These are phyloP conservation scores for Tinamus major DNA, from an alignment of 2,797 vertebrate species.

Conservation along the genomic window DNA sequence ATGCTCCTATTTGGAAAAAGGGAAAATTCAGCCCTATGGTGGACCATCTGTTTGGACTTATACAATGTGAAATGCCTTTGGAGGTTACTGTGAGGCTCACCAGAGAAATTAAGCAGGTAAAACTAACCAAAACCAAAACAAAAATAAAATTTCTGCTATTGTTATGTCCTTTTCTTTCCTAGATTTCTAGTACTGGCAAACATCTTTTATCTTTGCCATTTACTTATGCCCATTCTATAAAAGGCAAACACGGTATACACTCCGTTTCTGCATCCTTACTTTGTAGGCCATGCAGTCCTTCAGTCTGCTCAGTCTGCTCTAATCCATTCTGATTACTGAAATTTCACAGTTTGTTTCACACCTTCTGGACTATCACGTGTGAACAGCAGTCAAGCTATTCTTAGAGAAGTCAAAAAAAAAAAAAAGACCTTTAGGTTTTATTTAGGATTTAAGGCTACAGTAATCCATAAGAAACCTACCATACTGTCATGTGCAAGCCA, in stretches of 20 bases:
- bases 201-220: not conserved
- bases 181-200: not conserved
- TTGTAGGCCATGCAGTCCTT: not conserved
- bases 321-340: not conserved
- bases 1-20: not conserved
- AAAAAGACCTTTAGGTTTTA: not conserved
- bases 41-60: not conserved
- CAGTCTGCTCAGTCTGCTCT: not conserved
- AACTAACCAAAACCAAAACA: not conserved
- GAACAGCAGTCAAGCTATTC: not conserved
- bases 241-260: not conserved
- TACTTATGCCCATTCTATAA: not conserved
- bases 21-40: not conserved
- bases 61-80: not conserved
- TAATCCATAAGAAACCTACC: not conserved
- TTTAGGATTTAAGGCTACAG: not conserved
- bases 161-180: not conserved
- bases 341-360: not conserved
- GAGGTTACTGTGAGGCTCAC: not conserved
- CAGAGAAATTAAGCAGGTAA: not conserved
- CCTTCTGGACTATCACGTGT: not conserved
- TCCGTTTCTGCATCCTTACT: not conserved
- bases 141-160: not conserved
- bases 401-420: not conserved
- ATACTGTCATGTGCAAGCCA: not conserved